A percentile compares a stretch with the other conserved stretches of the same genome.
phyloP scores from a whole-genome alignment of 2,797 vertebrate species.

The Galagoides demidoff region DNA sequence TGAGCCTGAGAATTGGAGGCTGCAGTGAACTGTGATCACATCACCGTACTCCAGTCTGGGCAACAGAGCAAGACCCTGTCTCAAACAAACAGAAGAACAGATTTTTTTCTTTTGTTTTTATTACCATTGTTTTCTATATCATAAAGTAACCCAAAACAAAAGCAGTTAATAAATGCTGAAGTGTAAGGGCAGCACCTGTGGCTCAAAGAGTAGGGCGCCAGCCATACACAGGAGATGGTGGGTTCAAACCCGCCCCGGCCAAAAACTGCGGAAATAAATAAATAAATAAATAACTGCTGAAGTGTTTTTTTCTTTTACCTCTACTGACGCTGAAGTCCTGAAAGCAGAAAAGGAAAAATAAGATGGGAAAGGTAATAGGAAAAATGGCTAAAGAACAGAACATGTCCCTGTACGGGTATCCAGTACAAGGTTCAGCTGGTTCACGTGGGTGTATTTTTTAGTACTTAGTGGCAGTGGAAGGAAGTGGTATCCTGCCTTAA shows the following conservation, averaged over 20 bases:
- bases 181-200: too few relatives aligned
- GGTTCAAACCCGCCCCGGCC: too few relatives aligned
- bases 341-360: neutral
- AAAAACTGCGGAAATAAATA: too few relatives aligned
- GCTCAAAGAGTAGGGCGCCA: too few relatives aligned
- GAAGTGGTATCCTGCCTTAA: neutral
- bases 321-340: neutral
- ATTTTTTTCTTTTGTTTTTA: slow-evolving; percentile 1
- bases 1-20: neutral
- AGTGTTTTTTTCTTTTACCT: slow-evolving; percentile 10
- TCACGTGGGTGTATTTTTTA: neutral
- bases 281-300: neutral
- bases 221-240: neutral
- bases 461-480: neutral
- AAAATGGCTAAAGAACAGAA: neutral
- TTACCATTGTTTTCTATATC: slow-evolving; percentile 13
- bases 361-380: neutral
- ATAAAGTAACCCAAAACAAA: too few relatives aligned
- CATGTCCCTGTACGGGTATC: neutral
- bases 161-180: too few relatives aligned
- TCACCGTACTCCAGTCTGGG: neutral
- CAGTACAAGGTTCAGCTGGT: neutral
- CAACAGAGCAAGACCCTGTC: neutral
- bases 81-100: neutral
- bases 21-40: neutral